Base-by-base conservation (phyloP, 2,113 vertebrate genomes). In the Natator depressus region DNA sequence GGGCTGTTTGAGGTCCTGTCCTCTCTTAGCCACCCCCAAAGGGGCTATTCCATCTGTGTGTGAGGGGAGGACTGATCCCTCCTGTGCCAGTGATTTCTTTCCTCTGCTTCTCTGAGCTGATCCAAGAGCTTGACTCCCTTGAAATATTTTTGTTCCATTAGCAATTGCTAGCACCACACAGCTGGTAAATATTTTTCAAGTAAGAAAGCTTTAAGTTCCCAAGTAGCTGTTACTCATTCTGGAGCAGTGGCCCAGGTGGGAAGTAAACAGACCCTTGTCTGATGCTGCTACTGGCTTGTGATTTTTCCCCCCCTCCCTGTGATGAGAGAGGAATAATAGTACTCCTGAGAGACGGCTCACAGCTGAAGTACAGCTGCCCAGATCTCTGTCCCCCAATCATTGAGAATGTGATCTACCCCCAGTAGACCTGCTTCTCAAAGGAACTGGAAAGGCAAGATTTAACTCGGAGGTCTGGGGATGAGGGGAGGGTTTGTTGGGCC, bases 1-100 rank as follows among this genome's bases (percentile, higher is more conserved):
- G 84, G 88, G 80, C 51, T 91, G 89, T 90, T 46, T 93, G 88
- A 92, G 55, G 84, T 88, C 12, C 62, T 12, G 91, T 93, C 4
- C 5, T 8, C 4, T 82, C 49, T n/a, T 88, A 29, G 59, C 10
- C 4, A 4, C 27, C 12, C 57, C 12, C 57, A 22, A n/a, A 81
- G 16, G 22, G 89, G 76, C 90, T 94, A 53, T 27, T 96, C n/a
- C 29, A 38, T 88, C 46, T 35, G 8, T 6, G 55, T 89, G 89
- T 62, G 91, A 94, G 90, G 80, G 83, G 24, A 78, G 46, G 24
- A 17, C 69, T 62, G 72, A 42, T 69, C 54, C 31, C 8, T 47
- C 80, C 91, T 94, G 20, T 69, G 0, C 0, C 51, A 2, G 1
- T 82, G 93, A 62, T 89, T 92, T 53, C 49, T 89, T 46, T 10